Conservation (phyloP, 2,888 invertebrate genomes). For the Eulithis testata region DNA sequence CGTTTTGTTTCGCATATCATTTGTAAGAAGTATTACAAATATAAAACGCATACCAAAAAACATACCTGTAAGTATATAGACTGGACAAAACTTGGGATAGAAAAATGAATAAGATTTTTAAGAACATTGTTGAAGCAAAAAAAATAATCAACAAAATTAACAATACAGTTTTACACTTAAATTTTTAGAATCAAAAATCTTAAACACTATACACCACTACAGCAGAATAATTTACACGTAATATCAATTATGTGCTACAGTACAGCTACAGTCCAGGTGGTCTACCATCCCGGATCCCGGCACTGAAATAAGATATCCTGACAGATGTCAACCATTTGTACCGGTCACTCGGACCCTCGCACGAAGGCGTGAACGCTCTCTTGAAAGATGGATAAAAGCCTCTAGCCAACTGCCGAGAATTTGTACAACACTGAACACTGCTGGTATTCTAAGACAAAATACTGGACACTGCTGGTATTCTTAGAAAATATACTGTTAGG, state of each 20-base stretch:
- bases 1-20: background rate
- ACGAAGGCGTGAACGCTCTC: conserved; percentile 51
- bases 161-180: no score
- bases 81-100: no score
- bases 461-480: background rate
- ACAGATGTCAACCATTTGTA: conserved; percentile 65
- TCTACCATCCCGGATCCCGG: conserved; percentile 42
- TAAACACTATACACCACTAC: no score
- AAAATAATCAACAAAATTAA: no score
- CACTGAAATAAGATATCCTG: conserved; percentile 63
- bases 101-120: no score
- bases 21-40: background rate
- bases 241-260: no score
- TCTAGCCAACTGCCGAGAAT: conserved; percentile 12
- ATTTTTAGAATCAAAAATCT: no score
- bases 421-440: background rate
- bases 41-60: background rate
- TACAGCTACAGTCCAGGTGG: conserved; percentile 24
- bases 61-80: background rate
- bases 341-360: conserved; percentile 50
- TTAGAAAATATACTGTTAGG: background rate
- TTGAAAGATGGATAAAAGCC: conserved; percentile 26
- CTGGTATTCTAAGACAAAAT: background rate
- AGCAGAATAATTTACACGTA: no score
- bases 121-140: no score